Conservation (phyloP, 2,888 invertebrate genomes). For the Eupithecia subfuscata region DNA sequence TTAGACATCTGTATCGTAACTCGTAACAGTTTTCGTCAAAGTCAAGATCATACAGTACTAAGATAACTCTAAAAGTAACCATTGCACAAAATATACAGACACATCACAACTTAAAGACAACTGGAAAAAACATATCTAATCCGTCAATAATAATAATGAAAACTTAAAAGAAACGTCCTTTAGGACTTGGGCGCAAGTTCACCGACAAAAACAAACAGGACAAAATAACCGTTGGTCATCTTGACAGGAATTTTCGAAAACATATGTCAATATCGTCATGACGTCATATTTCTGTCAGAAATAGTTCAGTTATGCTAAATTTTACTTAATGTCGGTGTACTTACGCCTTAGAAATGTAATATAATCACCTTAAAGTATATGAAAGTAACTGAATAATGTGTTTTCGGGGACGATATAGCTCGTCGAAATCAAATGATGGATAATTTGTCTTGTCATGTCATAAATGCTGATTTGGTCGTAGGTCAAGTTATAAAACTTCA, state of each 20-base stretch:
- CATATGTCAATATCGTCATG: neutral
- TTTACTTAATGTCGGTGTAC: neutral
- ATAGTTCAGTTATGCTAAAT: neutral
- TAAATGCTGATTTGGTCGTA: conserved; percentile 32
- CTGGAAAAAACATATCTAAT: conserved; percentile 42
- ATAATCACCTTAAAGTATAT: conserved; percentile 34
- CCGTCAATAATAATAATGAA: conserved; percentile 34
- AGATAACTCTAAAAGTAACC: conserved; percentile 50
- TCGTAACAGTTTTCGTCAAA: conserved; percentile 4
- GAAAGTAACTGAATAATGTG: conserved; percentile 35
- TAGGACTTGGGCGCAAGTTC: conserved; percentile 26
- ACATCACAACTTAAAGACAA: conserved; percentile 48
- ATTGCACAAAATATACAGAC: conserved; percentile 69
- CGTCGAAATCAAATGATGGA: conserved; percentile 34
- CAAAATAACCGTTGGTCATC: neutral
- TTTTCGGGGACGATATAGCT: conserved; percentile 21
- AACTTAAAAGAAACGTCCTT: conserved; percentile 37
- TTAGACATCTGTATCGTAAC: conserved; percentile 19
- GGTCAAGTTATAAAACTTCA: conserved; percentile 24
- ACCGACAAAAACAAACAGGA: neutral
- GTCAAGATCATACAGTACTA: neutral
- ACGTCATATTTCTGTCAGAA: neutral
- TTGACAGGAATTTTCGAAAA: neutral
- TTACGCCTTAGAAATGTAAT: conserved; percentile 22
- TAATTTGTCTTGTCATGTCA: conserved; percentile 41